These are phyloP conservation scores for Platichthys stellatus DNA, from an alignment of 2,113 vertebrate genomes.

Conservation along the genomic window DNA sequence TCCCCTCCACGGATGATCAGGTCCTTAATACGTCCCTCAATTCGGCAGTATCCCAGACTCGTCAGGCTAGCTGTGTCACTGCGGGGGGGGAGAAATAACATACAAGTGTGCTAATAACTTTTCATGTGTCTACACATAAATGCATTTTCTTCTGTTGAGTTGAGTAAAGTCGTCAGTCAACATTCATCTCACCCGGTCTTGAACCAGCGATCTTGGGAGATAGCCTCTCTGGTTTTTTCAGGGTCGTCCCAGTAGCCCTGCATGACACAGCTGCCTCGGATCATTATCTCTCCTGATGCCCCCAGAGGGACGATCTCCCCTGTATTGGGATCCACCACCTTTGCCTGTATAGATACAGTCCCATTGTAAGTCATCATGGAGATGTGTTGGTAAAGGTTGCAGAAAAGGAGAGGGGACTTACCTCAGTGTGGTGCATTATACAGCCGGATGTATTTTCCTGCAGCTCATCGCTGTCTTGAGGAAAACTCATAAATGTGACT, in stretches of 20 bases:
- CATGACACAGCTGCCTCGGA: slow-evolving; percentile 94
- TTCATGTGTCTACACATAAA: too few relatives aligned
- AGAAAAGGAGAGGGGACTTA: slow-evolving; percentile 47
- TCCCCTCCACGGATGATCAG: slow-evolving; percentile 96
- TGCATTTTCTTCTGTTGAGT: too few relatives aligned
- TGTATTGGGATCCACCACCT: slow-evolving; percentile 83
- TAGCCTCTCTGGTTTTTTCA: slow-evolving; percentile 83
- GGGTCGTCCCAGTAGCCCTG: slow-evolving; percentile 90
- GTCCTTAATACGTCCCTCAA: slow-evolving; percentile 93
- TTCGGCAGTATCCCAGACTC: slow-evolving; percentile 88
- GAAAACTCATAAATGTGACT: slow-evolving; percentile 87
- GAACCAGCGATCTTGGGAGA: slow-evolving; percentile 89
- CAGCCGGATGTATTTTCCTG: slow-evolving; percentile 87
- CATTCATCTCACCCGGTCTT: slow-evolving; percentile 88
- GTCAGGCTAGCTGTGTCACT: slow-evolving; percentile 90
- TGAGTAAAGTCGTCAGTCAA: neutral
- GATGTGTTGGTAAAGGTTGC: neutral
- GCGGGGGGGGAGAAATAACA: slow-evolving; percentile 3
- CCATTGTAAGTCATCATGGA: neutral
- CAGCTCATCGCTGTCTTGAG: slow-evolving; percentile 78
- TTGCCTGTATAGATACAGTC: slow-evolving; percentile 81
- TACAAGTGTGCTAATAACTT: neutral
- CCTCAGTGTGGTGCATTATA: slow-evolving; percentile 90
- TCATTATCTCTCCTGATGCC: slow-evolving; percentile 86
- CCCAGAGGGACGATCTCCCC: slow-evolving; percentile 82